A percentile compares a stretch with the other conserved stretches of the same genome.
Evolutionary conservation across 64 coral and sea anemone species (phyloP).

Genomic region (Porites lutea): DNA sequence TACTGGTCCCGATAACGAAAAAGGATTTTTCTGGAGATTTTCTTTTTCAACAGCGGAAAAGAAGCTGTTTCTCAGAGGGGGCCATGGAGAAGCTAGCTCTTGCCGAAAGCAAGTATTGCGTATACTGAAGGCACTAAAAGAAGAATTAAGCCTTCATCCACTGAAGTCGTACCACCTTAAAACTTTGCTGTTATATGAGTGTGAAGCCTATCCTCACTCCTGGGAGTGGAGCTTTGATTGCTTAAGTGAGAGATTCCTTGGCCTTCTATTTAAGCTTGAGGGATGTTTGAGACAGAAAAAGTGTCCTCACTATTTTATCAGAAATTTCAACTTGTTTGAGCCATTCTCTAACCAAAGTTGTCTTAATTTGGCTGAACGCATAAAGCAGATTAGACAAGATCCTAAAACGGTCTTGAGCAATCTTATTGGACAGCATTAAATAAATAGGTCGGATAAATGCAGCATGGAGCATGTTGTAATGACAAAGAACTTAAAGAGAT

Average conservation of each 20-base stretch:
- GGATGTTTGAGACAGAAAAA: neutral
- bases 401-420: neutral
- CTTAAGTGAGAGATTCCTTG: slow-evolving; percentile 20
- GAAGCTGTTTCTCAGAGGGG: slow-evolving; percentile 10
- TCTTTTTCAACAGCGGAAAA: slow-evolving; percentile 66
- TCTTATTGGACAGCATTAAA: neutral
- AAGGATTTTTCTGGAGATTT: slow-evolving; percentile 25
- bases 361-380: neutral
- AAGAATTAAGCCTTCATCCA: slow-evolving; percentile 26
- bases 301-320: slow-evolving; percentile 85
- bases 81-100: neutral
- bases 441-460: too few relatives aligned
- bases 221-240: neutral
- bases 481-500: too few relatives aligned
- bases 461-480: too few relatives aligned
- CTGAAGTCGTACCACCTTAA: slow-evolving; percentile 78
- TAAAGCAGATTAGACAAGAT: neutral
- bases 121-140: slow-evolving; percentile 40
- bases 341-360: neutral
- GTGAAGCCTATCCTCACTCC: slow-evolving; percentile 22
- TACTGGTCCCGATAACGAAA: neutral
- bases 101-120: slow-evolving; percentile 55
- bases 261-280: slow-evolving; percentile 10
- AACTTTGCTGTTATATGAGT: slow-evolving; percentile 71
- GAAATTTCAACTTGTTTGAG: slow-evolving; percentile 79